phyloP scores from a whole-genome alignment of 2,888 invertebrate species.

The Creontiades dilutus region DNA sequence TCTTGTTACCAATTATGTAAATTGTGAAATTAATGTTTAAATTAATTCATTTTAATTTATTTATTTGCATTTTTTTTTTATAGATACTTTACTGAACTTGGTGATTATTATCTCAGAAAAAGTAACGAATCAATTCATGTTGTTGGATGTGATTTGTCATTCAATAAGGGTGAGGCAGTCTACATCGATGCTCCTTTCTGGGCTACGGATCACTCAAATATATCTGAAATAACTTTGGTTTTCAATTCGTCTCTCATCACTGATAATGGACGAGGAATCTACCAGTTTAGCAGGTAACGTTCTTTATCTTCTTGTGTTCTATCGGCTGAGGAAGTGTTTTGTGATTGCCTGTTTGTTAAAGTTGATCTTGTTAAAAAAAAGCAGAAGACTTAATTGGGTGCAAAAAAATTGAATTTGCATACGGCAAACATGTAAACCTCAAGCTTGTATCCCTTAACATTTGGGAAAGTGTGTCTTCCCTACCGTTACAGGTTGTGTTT shows the following conservation, averaged over 20 bases:
- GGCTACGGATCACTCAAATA: conserved; percentile 90
- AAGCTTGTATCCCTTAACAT: no score
- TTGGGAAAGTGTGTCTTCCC: no score
- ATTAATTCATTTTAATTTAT: no score
- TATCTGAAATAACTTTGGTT: conserved; percentile 94
- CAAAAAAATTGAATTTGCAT: no score
- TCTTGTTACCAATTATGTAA: no score
- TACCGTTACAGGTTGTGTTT: no score
- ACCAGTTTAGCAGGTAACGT: conserved; percentile 86
- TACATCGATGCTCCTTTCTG: conserved; percentile 91
- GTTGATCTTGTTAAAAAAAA: no score
- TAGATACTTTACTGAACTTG: conserved; percentile 90
- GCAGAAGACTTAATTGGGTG: no score
- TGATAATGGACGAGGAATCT: conserved; percentile 92
- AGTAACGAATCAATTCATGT: conserved; percentile 92
- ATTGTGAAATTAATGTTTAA: no score
- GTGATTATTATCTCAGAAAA: conserved; percentile 91
- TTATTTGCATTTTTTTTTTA: conserved; percentile 49
- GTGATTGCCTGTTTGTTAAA: neutral
- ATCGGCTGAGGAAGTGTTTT: no score
- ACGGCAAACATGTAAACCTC: no score
- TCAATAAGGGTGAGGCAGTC: conserved; percentile 89
- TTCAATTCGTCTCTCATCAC: conserved; percentile 91
- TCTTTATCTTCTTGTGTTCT: no score
- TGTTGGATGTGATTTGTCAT: conserved; percentile 88